Evolutionary conservation across 2,113 vertebrate genomes (phyloP), one percentile per base, ranked within the genome.

Genomic region (Mungos mungo): DNA sequence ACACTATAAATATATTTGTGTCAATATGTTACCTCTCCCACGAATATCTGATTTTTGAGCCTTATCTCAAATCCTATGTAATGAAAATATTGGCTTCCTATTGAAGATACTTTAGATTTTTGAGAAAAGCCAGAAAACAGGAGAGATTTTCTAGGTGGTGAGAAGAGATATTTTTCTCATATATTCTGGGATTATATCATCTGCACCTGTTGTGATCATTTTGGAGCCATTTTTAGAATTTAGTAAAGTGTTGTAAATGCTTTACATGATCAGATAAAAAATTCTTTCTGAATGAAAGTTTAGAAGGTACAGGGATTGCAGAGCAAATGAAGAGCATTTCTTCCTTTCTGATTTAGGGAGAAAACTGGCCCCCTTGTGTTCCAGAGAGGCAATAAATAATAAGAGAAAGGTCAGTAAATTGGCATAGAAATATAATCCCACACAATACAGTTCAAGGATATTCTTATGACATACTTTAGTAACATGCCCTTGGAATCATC

Each of bases 401-500:
- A 71, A 91, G 89, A 66, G 80, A 50, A 82, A 0, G 0, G 54
- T 27, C 21, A 72, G 9, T 35, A 92, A 93, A 1, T 35, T 93
- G 93, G 11, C 80, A n/a, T 47, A 77, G 90, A 93, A 91, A 87
- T 65, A 29, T 29, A 97, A 93, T 63, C 68, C 19, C 93, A 65
- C 83, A 79, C 11, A 91, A 87, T 82, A 93, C 2, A 94, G 29
- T 23, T 92, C 68, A 97, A 31, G 4, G 63, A 33, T 52, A 38
- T 84, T 74, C 63, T 80, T 76, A 41, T 92, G 38, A n/a, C 54
- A 90, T 82, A 96, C 79, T 93, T 96, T 29, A 97, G n/a, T 76
- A 97, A 50, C 90, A 93, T 16, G 33, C 57, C 88, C 84, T 25
- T 97, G 88, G 93, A 92, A 60, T 77, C 50, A 97, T 50, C 54